A percentile compares a stretch with the other conserved stretches of the same genome.
phyloP scores from a whole-genome alignment of 2,888 invertebrate genomes.

The Caenorhabditis afra region DNA sequence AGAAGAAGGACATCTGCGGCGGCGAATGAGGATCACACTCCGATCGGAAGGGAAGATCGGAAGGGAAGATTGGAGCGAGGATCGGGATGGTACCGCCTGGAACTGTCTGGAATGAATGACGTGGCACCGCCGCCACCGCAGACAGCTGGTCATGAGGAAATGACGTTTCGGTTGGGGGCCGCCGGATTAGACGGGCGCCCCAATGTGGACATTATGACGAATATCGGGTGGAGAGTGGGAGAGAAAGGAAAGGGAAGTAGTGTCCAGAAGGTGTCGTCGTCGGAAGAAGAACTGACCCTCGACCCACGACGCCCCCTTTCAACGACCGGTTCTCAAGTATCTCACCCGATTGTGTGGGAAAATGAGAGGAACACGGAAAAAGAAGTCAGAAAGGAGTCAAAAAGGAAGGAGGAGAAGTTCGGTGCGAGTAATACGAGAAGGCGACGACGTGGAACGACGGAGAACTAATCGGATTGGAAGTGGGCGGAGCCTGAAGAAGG shows the following conservation, averaged over 20 bases:
- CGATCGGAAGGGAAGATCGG: too few relatives aligned
- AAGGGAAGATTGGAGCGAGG: too few relatives aligned
- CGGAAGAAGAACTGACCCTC: slow-evolving; percentile 36
- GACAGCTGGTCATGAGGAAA: slow-evolving; percentile 37
- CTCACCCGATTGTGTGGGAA: slow-evolving; percentile 30
- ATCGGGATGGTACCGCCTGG: not conserved
- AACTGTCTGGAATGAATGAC: slow-evolving; percentile 14
- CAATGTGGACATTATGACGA: slow-evolving; percentile 55
- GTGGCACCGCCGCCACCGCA: slow-evolving; percentile 28
- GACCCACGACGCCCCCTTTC: slow-evolving; percentile 15
- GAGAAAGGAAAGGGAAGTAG: not conserved
- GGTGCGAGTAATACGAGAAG: slow-evolving; percentile 4
- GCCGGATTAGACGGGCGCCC: slow-evolving; percentile 39
- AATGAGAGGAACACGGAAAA: not conserved
- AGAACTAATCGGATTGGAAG: slow-evolving; percentile 36
- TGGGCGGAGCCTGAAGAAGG: too few relatives aligned
- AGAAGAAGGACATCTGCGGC: slow-evolving; percentile 2
- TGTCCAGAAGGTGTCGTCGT: not conserved
- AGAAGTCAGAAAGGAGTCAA: too few relatives aligned
- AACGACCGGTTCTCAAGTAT: slow-evolving; percentile 54
- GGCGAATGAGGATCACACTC: slow-evolving; percentile 12
- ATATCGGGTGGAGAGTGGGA: slow-evolving; percentile 12
- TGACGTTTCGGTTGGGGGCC: slow-evolving; percentile 32
- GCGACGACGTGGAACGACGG: slow-evolving; percentile 41
- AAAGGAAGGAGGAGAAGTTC: slow-evolving; percentile 13